Percentiles rank a stretch among this genome's conserved stretches.
phyloP scores from a whole-genome alignment of 2,113 vertebrate species.

The Ailurus styani region DNA sequence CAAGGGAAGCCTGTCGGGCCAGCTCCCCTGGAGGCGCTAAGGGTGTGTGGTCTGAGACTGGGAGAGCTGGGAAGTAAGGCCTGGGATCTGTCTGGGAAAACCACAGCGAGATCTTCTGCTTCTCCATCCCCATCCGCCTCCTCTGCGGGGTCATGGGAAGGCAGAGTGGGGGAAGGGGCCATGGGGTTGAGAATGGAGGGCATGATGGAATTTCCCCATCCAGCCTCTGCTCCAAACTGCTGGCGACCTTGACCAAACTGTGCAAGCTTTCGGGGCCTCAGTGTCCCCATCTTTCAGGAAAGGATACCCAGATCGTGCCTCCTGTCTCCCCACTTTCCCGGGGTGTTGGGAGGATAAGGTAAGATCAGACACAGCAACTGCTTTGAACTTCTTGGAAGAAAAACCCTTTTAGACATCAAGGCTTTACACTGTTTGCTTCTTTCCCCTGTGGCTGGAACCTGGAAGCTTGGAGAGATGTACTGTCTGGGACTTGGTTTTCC shows the following conservation, averaged over 20 bases:
- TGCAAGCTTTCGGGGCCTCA: neutral
- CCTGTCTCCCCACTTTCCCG: constrained; percentile 31
- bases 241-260: neutral
- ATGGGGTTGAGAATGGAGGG: neutral
- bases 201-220: neutral
- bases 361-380: constrained; percentile 61
- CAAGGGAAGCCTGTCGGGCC: constrained; percentile 73
- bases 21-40: constrained; percentile 61
- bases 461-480: neutral
- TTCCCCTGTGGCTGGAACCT: constrained; percentile 39
- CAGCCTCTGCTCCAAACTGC: neutral
- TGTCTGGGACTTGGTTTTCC: constrained; percentile 61
- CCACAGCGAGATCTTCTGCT: constrained; percentile 25
- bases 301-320: neutral
- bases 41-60: constrained; percentile 72
- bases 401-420: constrained; percentile 68
- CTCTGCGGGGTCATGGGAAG: neutral
- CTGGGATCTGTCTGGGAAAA: constrained; percentile 64
- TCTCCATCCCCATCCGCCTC: neutral
- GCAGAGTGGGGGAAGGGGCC: neutral
- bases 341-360: constrained; percentile 33
- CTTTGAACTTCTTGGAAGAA: constrained; percentile 72
- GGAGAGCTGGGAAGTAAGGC: constrained; percentile 41
- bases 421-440: constrained; percentile 53
- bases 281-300: constrained; percentile 32